Evolutionary conservation across 2,113 vertebrate species (phyloP).

Genomic region (Oxyruncus cristatus): DNA sequence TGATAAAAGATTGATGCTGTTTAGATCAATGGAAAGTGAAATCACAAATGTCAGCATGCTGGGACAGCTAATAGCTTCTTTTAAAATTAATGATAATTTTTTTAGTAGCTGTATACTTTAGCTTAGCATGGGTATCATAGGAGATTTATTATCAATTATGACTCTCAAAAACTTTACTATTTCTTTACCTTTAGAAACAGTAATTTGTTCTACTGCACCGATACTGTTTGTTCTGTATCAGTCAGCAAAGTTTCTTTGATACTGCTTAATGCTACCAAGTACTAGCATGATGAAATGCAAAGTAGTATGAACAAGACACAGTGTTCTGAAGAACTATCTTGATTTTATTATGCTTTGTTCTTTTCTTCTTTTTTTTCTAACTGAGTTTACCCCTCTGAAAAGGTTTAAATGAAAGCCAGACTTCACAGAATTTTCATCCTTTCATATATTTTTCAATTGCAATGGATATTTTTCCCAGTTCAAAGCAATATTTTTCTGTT

Average conservation of each 20-base stretch:
- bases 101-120: background rate
- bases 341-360: background rate
- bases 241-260: background rate
- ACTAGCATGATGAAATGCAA: background rate
- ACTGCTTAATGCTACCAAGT: background rate
- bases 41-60: background rate
- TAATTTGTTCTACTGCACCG: background rate
- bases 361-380: background rate
- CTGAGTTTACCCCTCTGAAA: background rate
- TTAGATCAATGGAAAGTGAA: background rate
- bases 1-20: background rate
- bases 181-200: background rate
- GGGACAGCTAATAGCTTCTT: background rate
- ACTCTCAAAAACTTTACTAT: background rate
- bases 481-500: background rate
- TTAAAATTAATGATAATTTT: background rate
- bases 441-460: background rate
- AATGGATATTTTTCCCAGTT: background rate
- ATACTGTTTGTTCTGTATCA: background rate
- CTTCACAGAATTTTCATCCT: background rate
- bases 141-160: background rate
- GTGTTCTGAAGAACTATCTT: background rate
- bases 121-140: background rate
- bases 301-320: background rate
- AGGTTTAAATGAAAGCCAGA: constrained; percentile 13